phyloP scores from a whole-genome alignment of 2,888 invertebrate species.

The Boloria euphrosyne region DNA sequence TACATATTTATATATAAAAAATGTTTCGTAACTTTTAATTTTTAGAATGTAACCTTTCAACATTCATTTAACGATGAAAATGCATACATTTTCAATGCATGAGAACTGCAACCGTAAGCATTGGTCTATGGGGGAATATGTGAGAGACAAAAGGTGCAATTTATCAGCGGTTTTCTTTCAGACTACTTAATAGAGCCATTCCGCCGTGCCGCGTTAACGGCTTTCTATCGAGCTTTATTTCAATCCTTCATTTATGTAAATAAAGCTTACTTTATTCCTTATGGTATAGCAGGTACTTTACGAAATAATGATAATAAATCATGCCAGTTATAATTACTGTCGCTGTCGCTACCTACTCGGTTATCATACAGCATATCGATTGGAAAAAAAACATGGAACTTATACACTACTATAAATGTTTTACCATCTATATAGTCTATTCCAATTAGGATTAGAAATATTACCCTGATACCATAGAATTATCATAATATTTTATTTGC shows the following conservation, averaged over 20 bases:
- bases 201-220: slow-evolving; percentile 25
- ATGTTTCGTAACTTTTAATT: background rate
- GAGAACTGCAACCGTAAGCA: slow-evolving; percentile 29
- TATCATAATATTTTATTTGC: too few species aligned
- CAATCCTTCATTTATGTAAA: slow-evolving; percentile 15
- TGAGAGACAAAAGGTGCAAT: slow-evolving; percentile 40
- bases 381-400: too few species aligned
- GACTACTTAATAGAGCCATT: slow-evolving; percentile 38
- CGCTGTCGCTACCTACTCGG: too few species aligned
- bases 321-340: too few species aligned
- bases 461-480: too few species aligned
- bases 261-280: slow-evolving; percentile 15
- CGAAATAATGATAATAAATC: too few species aligned
- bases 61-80: background rate
- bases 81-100: slow-evolving; percentile 27
- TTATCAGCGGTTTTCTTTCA: slow-evolving; percentile 43
- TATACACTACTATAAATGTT: too few species aligned
- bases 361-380: too few species aligned
- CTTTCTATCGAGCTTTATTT: slow-evolving; percentile 20
- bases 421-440: too few species aligned
- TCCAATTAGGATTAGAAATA: too few species aligned
- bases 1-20: background rate
- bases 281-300: background rate
- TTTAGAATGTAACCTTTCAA: background rate
- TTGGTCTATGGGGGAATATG: slow-evolving; percentile 18